phyloP scores from a whole-genome alignment of 2,888 invertebrate genomes.

The Gymnoscelis rufifasciata region DNA sequence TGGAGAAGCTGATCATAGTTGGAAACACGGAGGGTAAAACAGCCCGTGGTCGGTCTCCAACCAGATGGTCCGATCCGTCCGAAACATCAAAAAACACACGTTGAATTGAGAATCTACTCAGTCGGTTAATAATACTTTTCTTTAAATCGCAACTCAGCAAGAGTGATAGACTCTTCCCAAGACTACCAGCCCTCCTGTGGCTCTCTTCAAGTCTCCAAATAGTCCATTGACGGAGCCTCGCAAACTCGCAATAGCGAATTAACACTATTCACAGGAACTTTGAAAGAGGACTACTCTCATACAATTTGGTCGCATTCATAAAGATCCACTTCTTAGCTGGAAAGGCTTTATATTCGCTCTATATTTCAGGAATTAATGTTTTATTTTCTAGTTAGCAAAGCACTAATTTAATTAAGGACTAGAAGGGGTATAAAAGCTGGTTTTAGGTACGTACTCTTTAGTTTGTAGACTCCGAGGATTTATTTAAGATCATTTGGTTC shows the following conservation, averaged over 20 bases:
- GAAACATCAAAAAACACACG: too few relatives aligned
- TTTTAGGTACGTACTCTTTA: too few relatives aligned
- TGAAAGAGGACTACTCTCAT: slow-evolving; percentile 78
- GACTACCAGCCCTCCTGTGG: neutral
- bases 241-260: slow-evolving; percentile 79
- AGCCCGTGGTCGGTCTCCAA: too few relatives aligned
- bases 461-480: too few relatives aligned
- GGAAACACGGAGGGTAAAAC: too few relatives aligned
- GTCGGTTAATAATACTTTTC: too few relatives aligned
- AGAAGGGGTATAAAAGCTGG: neutral
- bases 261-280: slow-evolving; percentile 78
- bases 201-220: slow-evolving; percentile 70
- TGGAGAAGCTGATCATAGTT: too few relatives aligned
- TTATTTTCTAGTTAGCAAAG: slow-evolving; percentile 39
- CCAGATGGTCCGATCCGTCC: too few relatives aligned
- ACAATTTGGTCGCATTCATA: slow-evolving; percentile 79
- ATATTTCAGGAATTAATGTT: slow-evolving; percentile 51
- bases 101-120: too few relatives aligned
- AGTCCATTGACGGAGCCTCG: slow-evolving; percentile 74
- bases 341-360: slow-evolving; percentile 72
- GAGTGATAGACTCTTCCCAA: neutral
- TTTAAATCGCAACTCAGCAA: neutral
- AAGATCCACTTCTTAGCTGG: slow-evolving; percentile 76
- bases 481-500: too few relatives aligned
- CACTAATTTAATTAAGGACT: slow-evolving; percentile 3